These are phyloP conservation scores for Pogonocichla stellata DNA, from an alignment of 2,113 vertebrate genomes.

Conservation along the genomic window DNA sequence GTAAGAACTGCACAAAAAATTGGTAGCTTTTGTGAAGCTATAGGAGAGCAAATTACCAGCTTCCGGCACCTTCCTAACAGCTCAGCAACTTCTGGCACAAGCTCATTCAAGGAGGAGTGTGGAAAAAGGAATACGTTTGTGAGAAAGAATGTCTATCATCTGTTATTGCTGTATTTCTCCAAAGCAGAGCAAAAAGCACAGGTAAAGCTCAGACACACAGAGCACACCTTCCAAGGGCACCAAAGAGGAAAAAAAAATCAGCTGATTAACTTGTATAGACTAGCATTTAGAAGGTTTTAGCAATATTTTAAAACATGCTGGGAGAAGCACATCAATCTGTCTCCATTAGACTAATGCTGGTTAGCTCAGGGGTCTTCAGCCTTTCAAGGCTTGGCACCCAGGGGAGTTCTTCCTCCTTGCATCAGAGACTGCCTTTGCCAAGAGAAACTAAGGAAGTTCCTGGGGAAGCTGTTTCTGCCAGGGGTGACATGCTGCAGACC, in stretches of 20 bases:
- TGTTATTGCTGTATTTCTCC: background rate
- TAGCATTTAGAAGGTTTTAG: background rate
- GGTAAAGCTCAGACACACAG: background rate
- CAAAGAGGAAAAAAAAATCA: background rate
- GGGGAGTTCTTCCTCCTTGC: background rate
- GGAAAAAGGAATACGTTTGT: slow-evolving; percentile 29
- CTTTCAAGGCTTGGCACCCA: background rate
- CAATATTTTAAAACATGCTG: background rate
- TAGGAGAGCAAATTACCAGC: slow-evolving; percentile 19
- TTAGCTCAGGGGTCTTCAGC: background rate
- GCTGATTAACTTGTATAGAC: background rate
- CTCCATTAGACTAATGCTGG: background rate
- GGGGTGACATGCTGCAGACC: background rate
- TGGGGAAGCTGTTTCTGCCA: background rate
- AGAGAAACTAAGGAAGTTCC: background rate
- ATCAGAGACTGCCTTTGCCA: background rate
- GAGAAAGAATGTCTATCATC: slow-evolving; percentile 30
- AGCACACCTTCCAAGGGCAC: background rate
- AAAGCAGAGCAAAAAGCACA: background rate
- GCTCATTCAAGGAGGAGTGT: background rate
- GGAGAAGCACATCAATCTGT: background rate
- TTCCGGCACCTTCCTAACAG: slow-evolving; percentile 27
- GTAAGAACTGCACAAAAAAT: slow-evolving; percentile 18
- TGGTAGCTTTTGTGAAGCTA: background rate
- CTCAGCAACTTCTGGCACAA: slow-evolving; percentile 19